Conservation (phyloP, 2,113 vertebrate genomes). For the Cheilinus undulatus region DNA sequence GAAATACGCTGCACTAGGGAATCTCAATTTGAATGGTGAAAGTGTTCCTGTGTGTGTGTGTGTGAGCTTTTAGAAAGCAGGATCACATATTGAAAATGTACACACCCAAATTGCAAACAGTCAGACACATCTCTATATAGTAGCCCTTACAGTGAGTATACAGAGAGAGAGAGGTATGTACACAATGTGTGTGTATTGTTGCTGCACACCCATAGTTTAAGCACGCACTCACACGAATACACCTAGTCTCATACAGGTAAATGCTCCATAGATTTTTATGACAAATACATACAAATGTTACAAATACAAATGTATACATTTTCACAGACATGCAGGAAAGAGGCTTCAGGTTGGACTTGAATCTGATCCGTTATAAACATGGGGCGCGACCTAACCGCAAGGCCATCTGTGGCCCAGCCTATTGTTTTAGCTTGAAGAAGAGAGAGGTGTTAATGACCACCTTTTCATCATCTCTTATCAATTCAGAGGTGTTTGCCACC, state of each 20-base stretch:
- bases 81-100: slow-evolving; percentile 12
- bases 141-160: not conserved
- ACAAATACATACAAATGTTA: too few species aligned
- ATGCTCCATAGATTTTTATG: too few species aligned
- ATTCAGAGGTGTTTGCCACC: not conserved
- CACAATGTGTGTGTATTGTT: slow-evolving; percentile 1
- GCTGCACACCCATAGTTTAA: slow-evolving; percentile 7
- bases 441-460: too few species aligned
- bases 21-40: slow-evolving; percentile 82
- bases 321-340: too few species aligned
- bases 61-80: slow-evolving; percentile 19
- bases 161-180: not conserved
- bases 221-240: not conserved
- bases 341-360: too few species aligned
- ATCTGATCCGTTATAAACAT: too few species aligned
- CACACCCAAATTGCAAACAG: slow-evolving; percentile 32
- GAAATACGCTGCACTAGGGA: slow-evolving; percentile 87
- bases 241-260: too few species aligned
- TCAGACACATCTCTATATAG: not conserved
- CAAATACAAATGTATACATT: too few species aligned
- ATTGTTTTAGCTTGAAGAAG: too few species aligned
- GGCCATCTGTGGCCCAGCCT: too few species aligned
- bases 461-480: too few species aligned
- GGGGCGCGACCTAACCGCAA: too few species aligned
- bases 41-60: slow-evolving; percentile 13